These are phyloP conservation scores for Ectemnius continuus DNA, from an alignment of 2,888 invertebrate species.

Conservation along the genomic window DNA sequence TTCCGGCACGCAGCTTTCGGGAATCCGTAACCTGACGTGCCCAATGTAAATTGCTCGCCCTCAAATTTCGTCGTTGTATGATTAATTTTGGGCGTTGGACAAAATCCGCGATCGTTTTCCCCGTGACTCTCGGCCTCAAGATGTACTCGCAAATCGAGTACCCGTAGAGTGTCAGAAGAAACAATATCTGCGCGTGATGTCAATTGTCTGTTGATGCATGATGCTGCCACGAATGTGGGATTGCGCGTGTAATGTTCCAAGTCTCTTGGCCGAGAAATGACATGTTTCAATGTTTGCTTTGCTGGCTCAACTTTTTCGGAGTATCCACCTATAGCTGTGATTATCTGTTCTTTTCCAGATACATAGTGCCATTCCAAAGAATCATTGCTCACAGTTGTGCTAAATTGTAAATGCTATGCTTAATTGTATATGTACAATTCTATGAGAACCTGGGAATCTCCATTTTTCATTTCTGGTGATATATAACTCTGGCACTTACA, in stretches of 20 bases:
- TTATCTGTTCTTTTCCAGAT: constrained; percentile 60
- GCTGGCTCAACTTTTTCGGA: neutral
- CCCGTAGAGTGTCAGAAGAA: no score
- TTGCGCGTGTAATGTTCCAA: no score
- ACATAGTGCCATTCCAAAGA: constrained; percentile 71
- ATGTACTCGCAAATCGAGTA: no score
- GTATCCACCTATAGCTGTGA: neutral
- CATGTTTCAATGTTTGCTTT: neutral
- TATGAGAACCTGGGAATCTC: constrained; percentile 44
- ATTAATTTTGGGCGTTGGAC: neutral
- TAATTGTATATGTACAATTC: constrained; percentile 53
- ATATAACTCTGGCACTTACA: constrained; percentile 30
- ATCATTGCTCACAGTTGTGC: constrained; percentile 69
- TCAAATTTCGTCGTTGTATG: neutral
- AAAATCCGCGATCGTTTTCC: no score
- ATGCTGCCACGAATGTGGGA: no score
- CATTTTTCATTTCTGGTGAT: constrained; percentile 42
- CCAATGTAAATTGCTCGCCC: neutral
- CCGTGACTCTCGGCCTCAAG: no score
- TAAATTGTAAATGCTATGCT: constrained; percentile 59
- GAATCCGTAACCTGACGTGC: neutral
- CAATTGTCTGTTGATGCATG: no score
- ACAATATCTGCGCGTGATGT: no score
- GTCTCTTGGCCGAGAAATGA: no score
- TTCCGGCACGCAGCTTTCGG: neutral